phyloP scores from a whole-genome alignment of 1,140 invertebrate species.

The Drosophila asahinai region DNA sequence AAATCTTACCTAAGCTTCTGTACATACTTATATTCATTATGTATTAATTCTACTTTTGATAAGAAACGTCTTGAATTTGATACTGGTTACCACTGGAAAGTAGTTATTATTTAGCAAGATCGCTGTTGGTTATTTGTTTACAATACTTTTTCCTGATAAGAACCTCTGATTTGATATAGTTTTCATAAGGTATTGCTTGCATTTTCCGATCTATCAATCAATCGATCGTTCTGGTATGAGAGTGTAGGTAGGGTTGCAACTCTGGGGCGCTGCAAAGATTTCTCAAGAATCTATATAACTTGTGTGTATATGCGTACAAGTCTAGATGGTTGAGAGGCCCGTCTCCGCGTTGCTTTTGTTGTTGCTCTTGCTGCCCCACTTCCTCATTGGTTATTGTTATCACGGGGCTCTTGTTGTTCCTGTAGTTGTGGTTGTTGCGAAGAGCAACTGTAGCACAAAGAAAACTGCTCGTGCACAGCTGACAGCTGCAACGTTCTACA shows the following conservation, averaged over 20 bases:
- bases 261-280: constrained; percentile 31
- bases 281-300: constrained; percentile 8
- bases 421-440: constrained; percentile 32
- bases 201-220: constrained; percentile 19
- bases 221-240: constrained; percentile 1
- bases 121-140: neutral
- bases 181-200: constrained; percentile 5
- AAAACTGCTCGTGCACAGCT: constrained; percentile 72
- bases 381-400: constrained; percentile 71
- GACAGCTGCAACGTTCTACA: constrained; percentile 62
- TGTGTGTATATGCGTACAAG: neutral
- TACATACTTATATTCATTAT: neutral
- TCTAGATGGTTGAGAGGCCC: constrained; percentile 19
- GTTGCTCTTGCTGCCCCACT: constrained; percentile 38
- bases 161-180: neutral
- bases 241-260: constrained; percentile 29
- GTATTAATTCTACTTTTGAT: neutral
- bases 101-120: neutral
- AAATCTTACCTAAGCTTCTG: neutral
- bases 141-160: constrained; percentile 20
- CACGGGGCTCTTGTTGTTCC: constrained; percentile 38
- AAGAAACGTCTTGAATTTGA: constrained; percentile 1
- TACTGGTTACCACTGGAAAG: constrained; percentile 3
- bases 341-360: constrained; percentile 18
- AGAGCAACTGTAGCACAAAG: constrained; percentile 69